A percentile compares a stretch with the other conserved stretches of the same genome.
Evolutionary conservation across 2,888 invertebrate genomes (phyloP).

Genomic region (Sesia bembeciformis): DNA sequence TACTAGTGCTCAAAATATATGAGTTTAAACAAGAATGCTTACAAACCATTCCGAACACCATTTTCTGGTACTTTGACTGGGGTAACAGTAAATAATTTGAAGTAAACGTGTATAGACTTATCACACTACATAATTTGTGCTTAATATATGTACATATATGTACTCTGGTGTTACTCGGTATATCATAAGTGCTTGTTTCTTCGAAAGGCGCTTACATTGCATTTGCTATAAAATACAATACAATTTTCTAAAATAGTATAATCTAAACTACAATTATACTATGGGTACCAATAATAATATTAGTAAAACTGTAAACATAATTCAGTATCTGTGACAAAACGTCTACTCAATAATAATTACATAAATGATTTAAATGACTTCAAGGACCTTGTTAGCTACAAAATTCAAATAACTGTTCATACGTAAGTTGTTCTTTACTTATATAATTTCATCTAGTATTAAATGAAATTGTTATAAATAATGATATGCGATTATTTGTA

Average conservation of each 20-base stretch:
- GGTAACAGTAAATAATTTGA: neutral
- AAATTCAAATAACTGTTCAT: neutral
- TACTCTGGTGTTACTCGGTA: conserved; percentile 12
- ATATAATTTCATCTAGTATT: conserved; percentile 22
- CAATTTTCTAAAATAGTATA: too few species aligned
- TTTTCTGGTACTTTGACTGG: too few species aligned
- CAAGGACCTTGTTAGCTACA: neutral
- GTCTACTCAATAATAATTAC: too few species aligned
- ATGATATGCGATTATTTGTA: conserved; percentile 67
- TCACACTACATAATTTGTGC: conserved; percentile 21
- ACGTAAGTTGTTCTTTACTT: conserved; percentile 4
- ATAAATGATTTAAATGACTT: neutral
- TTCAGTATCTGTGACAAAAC: too few species aligned
- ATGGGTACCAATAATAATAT: too few species aligned
- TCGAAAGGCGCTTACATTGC: conserved; percentile 9
- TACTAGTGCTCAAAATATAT: too few species aligned
- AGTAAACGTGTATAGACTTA: conserved; percentile 1
- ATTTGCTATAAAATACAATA: neutral
- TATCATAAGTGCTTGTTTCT: conserved; percentile 14
- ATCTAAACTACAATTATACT: too few species aligned
- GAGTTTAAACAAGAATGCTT: too few species aligned
- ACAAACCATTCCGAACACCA: too few species aligned
- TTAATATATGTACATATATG: conserved; percentile 15
- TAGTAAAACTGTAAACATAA: too few species aligned
- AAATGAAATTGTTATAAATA: conserved; percentile 43